Base-by-base conservation (phyloP, 1,140 invertebrate species). In the Achroia grisella region DNA sequence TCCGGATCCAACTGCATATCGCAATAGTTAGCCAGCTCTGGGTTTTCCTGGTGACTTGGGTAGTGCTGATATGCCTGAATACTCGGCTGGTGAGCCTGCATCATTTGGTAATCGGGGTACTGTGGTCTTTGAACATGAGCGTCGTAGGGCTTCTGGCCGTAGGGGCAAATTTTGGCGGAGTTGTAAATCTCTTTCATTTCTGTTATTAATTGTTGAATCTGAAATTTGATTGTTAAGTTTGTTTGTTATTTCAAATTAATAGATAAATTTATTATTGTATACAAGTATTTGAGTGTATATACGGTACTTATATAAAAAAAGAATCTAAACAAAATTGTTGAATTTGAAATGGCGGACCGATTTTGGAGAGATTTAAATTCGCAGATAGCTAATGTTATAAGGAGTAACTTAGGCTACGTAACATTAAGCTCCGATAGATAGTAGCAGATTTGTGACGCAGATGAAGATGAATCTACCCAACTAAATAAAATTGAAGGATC, bases 111-210 rank as follows among this genome's bases (percentile, higher is more conserved):
- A 15, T 73, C 69, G 0, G 58, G 30, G 32, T 55, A 65, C 1
- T 62, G 32, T 1, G 62, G 32, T n/a, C 56, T 43, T 1, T 73
- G 74, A 1, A 81, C 58, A 29, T 83, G 77, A 5, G 77, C 71
- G 14, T 84, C 80, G 32, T 73, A 81, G 0, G 80, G 77, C 31
- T 84, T 84, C 34, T 85, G 79, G 28, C 87, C 88, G 47, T 89
- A 93, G 0, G 92, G 90, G 60, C 93, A 94, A n/a, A 93, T 84
- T 61, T 89, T 89, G 0, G 90, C 89, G 44, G 89, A 89, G n/a
- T 90, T 89, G 70, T 94, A 95, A 4, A 92, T 87, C 54, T 93
- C 92, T 71, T 94, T 93, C 93, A 96, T 95, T 62, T 94, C 90
- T 0, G 90, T 87, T 47, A 93, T 90, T n/a, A 93, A 56, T 58